Base-by-base conservation (phyloP, 2,113 vertebrate species). In the Menura novaehollandiae region DNA sequence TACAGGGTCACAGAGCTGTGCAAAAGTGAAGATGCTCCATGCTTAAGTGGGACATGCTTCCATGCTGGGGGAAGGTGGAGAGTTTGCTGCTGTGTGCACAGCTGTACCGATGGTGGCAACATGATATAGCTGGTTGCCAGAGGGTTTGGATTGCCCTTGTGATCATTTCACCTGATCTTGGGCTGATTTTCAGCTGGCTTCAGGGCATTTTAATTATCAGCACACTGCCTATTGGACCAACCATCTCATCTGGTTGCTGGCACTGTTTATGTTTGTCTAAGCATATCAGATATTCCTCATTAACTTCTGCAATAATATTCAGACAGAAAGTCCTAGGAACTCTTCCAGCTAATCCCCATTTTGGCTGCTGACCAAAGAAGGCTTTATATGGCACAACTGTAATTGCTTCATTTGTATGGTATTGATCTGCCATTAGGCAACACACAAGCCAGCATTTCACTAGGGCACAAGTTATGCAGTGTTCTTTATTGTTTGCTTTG, bases 341-440 rank as follows among this genome's bases (percentile, higher is more conserved):
- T 89, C 88, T 96, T 97, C 96, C 96, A 97, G 80, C 91, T 94
- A 96, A 97, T 96, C 92, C 92, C 60, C 49, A 52, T 83, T 91
- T 94, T 97, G 95, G 96, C 92, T 94, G 79, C 92, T 96, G 83
- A 95, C 88, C 93, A 96, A 93, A 96, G 89, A 93, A 95, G 76
- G 79, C 73, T 95, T 96, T 96, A 95, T 93, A 64, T 91, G 86
- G 89, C 91, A 92, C 90, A 91, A 68, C 49, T 78, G 73, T 94
- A 95, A 94, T 96, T 94, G 96, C 91, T 96, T 95, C 92, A 96
- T 95, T 96, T 96, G 93, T 96, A 93, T 22, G 32, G 83, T 95
- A 96, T 96, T 92, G 96, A 96, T 96, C 85, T 58, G 35, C 92
- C 76, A 91, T 94, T 97, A 93, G 76, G 85, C 88, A 96, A 93